Percentiles rank a stretch among this genome's conserved stretches.
Conservation (phyloP, 2,113 vertebrate species). For the Thinocorus orbignyianus region DNA sequence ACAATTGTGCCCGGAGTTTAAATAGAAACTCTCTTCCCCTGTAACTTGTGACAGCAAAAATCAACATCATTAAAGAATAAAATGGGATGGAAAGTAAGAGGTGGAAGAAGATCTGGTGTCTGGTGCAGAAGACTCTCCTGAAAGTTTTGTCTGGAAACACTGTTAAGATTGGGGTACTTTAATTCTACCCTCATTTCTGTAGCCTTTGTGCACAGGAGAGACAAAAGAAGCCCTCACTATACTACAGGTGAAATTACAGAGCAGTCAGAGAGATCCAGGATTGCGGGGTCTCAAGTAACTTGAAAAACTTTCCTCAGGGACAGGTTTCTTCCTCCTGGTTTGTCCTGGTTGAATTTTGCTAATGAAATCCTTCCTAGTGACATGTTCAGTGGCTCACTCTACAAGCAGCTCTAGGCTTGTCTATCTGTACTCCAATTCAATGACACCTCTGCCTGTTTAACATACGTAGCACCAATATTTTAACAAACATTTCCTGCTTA, state of each 20-base stretch:
- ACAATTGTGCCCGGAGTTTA: neutral
- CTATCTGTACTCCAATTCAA: neutral
- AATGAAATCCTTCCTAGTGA: neutral
- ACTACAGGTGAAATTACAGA: neutral
- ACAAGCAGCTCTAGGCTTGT: neutral
- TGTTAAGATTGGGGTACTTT: neutral
- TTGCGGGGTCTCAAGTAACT: neutral
- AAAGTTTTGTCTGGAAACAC: neutral
- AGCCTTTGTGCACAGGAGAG: neutral
- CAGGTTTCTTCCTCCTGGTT: neutral
- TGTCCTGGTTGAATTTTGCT: neutral
- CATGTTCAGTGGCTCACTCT: neutral
- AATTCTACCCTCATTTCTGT: neutral
- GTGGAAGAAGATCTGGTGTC: neutral
- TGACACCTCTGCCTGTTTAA: constrained; percentile 2
- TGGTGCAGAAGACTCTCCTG: neutral
- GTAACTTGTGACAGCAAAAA: neutral
- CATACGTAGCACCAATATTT: neutral
- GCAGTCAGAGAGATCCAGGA: neutral
- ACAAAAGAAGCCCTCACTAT: neutral
- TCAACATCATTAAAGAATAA: constrained; percentile 14
- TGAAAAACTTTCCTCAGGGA: neutral
- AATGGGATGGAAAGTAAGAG: neutral
- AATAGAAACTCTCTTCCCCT: neutral
- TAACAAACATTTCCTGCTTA: constrained; percentile 27